Evolutionary conservation across 2,797 vertebrate species (phyloP).

Genomic region (Agapornis canus): DNA sequence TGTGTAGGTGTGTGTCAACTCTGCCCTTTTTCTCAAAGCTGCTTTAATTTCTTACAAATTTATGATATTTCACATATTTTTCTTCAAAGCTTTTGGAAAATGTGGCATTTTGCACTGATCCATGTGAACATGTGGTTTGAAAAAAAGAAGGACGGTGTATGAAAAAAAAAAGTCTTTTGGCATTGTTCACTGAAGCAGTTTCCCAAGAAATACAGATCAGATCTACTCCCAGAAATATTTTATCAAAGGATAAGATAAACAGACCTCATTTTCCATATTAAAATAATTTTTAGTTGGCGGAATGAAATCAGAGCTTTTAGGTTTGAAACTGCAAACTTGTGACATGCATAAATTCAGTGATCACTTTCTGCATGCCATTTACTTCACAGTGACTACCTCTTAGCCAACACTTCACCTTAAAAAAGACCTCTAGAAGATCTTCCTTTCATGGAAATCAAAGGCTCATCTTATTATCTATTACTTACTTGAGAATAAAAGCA

Average conservation of each 20-base stretch:
- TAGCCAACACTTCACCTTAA: not conserved
- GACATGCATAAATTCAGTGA: not conserved
- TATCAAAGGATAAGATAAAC: not conserved
- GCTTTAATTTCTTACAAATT: constrained; percentile 7
- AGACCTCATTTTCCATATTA: not conserved
- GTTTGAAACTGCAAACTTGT: not conserved
- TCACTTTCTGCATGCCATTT: not conserved
- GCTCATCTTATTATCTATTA: not conserved
- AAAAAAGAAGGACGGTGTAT: not conserved
- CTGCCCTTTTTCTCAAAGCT: constrained; percentile 7
- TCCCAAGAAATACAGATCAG: constrained; percentile 13
- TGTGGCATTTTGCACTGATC: not conserved
- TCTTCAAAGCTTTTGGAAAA: constrained; percentile 31
- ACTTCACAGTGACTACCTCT: not conserved
- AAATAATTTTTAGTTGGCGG: not conserved
- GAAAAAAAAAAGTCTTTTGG: not conserved
- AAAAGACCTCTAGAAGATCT: not conserved
- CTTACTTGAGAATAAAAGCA: not conserved
- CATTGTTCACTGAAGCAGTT: not conserved
- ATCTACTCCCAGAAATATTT: not conserved
- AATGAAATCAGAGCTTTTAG: not conserved
- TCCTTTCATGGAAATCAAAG: not conserved
- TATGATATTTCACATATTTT: constrained; percentile 1
- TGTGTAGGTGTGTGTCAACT: not conserved
- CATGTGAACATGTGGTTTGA: not conserved